phyloP scores from a whole-genome alignment of 2,113 vertebrate genomes.

The Corynorhinus townsendii region DNA sequence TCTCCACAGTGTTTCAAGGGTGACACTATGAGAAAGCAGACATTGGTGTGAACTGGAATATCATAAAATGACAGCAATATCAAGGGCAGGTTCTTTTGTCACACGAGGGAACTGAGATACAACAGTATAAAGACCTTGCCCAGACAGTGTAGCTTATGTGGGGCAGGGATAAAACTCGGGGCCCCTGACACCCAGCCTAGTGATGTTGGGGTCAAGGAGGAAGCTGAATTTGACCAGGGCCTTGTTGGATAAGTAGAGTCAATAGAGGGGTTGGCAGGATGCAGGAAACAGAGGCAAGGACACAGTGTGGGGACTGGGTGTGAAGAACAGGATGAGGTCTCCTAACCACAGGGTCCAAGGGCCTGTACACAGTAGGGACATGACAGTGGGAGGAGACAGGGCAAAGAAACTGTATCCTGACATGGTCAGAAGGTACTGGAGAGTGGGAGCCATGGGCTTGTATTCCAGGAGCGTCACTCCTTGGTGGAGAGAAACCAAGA shows the following conservation, averaged over 20 bases:
- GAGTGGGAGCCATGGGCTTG: neutral
- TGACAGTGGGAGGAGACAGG: neutral
- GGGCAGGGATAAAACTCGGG: neutral
- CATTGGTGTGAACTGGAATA: neutral
- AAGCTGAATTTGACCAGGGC: neutral
- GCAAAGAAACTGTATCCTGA: neutral
- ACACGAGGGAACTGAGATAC: neutral
- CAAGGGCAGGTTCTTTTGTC: neutral
- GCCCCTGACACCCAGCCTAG: neutral
- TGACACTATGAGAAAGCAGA: neutral
- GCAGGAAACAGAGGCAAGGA: neutral
- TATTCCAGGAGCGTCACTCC: neutral
- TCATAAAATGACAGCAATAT: neutral
- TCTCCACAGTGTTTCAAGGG: neutral
- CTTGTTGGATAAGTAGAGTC: neutral
- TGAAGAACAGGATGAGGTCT: neutral
- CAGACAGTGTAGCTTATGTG: neutral
- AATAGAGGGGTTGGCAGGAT: neutral
- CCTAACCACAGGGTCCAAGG: neutral
- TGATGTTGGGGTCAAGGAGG: neutral
- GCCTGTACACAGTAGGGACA: neutral
- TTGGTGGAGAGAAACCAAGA: neutral
- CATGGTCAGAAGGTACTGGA: neutral
- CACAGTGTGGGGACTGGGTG: too few relatives aligned
- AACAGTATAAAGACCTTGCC: neutral